Evolutionary conservation across 2,113 vertebrate genomes (phyloP), one percentile per base, ranked within the genome.

Genomic region (Corythaeola cristata): DNA sequence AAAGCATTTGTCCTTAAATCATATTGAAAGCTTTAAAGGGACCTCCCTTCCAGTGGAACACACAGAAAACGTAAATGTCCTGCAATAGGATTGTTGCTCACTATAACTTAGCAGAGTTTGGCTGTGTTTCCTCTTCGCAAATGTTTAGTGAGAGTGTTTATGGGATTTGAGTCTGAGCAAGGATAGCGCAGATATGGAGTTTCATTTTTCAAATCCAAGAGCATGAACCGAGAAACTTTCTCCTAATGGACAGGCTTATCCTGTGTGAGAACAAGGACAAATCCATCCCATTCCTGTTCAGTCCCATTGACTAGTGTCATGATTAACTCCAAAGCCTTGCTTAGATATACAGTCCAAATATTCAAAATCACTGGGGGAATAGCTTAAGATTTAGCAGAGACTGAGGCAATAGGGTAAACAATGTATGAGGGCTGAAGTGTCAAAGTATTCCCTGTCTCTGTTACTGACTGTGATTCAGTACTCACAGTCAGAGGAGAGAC

Each of bases 1-100:
- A 97, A 96, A 77, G 47, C 20, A 32, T 45, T 86, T 83, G 33
- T 92, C 26, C 83, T 95, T 96, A 97, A 97, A 97, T 96, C 85
- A 95, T 78, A 90, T 5, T 93, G 86, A 96, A 97, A 92, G 93
- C 44, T 94, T 96, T 88, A 96, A 92, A 96, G 64, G 20, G 24
- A 37, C 56, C n/a, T 85, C 6, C 53, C n/a, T 91, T 78, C 93
- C 81, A 69, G 26, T 41, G 78, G 39, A 90, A 66, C 77, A 75
- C 30, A 58, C 45, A 88, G 73, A 78, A 96, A 90, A 91, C 55
- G 93, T 79, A 80, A 95, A 95, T 44, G 56, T 84, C 23, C 45
- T 88, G 69, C 37, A 75, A 23, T 35, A 75, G 23, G 58, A 71
- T 71, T 88, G 52, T 59, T 81, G 72, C 24, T 92, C 33, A 62